A percentile compares a stretch with the other conserved stretches of the same genome.
phyloP scores from a whole-genome alignment of 2,888 invertebrate species.

The Acanthacorydalis orientalis region DNA sequence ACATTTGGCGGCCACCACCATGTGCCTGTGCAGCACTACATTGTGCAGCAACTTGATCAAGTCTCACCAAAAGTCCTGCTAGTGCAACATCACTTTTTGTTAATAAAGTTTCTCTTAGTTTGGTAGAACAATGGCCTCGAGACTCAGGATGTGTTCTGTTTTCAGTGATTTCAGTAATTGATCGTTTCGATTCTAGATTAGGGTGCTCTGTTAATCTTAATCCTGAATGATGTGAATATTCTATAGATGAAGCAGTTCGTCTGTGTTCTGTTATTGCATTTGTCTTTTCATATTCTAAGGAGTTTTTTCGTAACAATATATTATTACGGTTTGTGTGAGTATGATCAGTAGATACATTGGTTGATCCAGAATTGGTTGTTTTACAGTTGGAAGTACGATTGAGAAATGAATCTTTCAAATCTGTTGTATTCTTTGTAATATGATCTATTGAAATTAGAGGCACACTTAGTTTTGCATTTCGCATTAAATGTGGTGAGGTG shows the following conservation, averaged over 20 bases:
- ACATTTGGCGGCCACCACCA: conserved; percentile 57
- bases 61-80: conserved; percentile 43
- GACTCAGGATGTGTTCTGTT: conserved; percentile 8
- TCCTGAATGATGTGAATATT: conserved; percentile 12
- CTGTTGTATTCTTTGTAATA: neutral
- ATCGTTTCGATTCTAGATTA: neutral
- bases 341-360: neutral
- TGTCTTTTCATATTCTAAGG: neutral
- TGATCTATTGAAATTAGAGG: conserved; percentile 11
- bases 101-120: conserved; percentile 34
- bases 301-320: neutral
- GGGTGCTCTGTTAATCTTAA: too few species aligned
- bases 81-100: conserved; percentile 54
- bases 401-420: too few species aligned
- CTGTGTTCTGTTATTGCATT: conserved; percentile 1
- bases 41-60: conserved; percentile 54
- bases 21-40: conserved; percentile 57
- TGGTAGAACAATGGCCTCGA: conserved; percentile 16
- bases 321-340: neutral
- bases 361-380: neutral
- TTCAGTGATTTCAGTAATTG: neutral
- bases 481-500: conserved; percentile 24
- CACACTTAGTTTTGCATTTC: conserved; percentile 3
- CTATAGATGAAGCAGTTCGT: conserved; percentile 7
- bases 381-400: neutral